A percentile compares a stretch with the other conserved stretches of the same genome.
Evolutionary conservation across 2,113 vertebrate species (phyloP).

Genomic region (Todiramphus chloris): DNA sequence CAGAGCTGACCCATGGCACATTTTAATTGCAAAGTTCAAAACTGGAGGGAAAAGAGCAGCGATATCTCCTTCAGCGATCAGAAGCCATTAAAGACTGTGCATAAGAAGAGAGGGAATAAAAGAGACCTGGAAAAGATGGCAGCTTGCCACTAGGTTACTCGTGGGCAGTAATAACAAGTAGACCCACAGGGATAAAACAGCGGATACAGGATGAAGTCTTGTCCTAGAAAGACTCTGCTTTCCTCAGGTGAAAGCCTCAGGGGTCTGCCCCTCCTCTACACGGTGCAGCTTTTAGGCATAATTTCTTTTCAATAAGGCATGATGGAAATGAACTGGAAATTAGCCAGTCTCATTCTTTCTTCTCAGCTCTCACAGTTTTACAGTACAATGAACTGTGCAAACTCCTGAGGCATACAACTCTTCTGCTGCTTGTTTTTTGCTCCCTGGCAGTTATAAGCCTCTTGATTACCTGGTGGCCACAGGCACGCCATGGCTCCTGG

Average conservation of each 20-base stretch:
- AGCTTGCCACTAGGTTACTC: not conserved
- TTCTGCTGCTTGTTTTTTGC: not conserved
- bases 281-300: not conserved
- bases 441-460: not conserved
- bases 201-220: not conserved
- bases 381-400: not conserved
- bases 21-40: not conserved
- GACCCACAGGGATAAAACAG: not conserved
- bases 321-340: not conserved
- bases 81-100: not conserved
- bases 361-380: not conserved
- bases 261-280: not conserved
- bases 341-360: not conserved
- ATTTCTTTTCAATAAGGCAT: not conserved
- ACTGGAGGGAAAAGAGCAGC: not conserved
- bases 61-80: not conserved
- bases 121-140: not conserved
- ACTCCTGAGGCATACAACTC: not conserved
- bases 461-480: not conserved
- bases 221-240: not conserved
- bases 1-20: not conserved
- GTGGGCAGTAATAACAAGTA: not conserved
- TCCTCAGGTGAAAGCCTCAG: not conserved
- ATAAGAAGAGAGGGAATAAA: not conserved
- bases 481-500: fast-evolving